phyloP scores from a whole-genome alignment of 2,797 vertebrate genomes.

The Girardinus metallicus region DNA sequence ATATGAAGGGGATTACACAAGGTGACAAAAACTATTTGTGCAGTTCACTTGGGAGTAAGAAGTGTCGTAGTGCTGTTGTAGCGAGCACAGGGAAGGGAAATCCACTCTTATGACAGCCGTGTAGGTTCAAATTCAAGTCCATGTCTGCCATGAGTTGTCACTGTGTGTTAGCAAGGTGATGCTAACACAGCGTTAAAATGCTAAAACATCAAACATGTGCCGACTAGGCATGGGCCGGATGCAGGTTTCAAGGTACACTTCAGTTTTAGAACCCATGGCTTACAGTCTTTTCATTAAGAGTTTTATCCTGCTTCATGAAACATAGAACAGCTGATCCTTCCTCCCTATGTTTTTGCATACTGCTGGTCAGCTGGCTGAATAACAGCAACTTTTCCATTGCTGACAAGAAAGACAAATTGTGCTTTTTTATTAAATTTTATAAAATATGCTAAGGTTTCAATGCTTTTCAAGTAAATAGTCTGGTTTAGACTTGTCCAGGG shows the following conservation, averaged over 20 bases:
- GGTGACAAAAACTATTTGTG: constrained; percentile 44
- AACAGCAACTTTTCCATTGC: neutral
- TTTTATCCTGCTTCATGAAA: neutral
- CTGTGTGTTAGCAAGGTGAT: neutral
- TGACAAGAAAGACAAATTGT: neutral
- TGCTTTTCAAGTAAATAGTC: neutral
- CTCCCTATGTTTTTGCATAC: neutral
- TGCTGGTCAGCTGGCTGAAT: neutral
- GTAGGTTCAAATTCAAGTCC: constrained; percentile 20
- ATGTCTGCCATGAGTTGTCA: constrained; percentile 3
- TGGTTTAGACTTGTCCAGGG: too few species aligned
- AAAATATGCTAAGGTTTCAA: neutral
- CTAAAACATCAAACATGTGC: constrained; percentile 19
- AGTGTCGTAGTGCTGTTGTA: constrained; percentile 47
- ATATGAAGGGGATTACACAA: constrained; percentile 34
- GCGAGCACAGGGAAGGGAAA: constrained; percentile 21
- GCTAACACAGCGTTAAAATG: neutral
- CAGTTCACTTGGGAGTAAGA: constrained; percentile 84
- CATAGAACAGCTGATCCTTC: neutral
- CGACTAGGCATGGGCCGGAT: neutral
- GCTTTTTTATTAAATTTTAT: neutral
- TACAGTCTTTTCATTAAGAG: too few species aligned
- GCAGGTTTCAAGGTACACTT: neutral
- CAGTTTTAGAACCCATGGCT: neutral
- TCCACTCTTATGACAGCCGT: constrained; percentile 13